A percentile compares a stretch with the other conserved stretches of the same genome.
Evolutionary conservation across 2,797 vertebrate genomes (phyloP).

Genomic region (Ctenopoma multispine): DNA sequence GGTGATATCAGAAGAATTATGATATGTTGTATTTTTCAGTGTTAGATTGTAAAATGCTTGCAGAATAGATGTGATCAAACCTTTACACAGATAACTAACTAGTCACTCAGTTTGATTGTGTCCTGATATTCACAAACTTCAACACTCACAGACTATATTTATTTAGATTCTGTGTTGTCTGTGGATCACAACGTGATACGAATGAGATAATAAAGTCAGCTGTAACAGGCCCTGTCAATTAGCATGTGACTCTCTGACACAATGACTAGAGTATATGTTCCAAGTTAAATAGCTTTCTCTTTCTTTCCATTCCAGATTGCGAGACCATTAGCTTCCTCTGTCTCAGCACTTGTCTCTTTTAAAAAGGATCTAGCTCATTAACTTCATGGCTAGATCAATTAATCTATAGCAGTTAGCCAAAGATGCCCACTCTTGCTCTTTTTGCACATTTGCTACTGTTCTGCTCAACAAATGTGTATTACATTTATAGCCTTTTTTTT

Average conservation of each 20-base stretch:
- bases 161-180: constrained; percentile 3
- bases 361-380: constrained; percentile 82
- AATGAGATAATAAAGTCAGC: constrained; percentile 53
- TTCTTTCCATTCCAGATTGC: constrained; percentile 51
- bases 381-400: constrained; percentile 83
- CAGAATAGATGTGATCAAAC: constrained; percentile 29
- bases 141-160: constrained; percentile 3
- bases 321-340: constrained; percentile 79
- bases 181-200: constrained; percentile 27
- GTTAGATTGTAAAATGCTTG: constrained; percentile 33
- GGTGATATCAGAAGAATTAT: constrained; percentile 44
- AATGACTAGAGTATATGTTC: constrained; percentile 64
- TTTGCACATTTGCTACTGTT: constrained; percentile 50
- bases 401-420: constrained; percentile 84
- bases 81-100: constrained; percentile 15
- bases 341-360: constrained; percentile 80
- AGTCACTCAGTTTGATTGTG: neutral
- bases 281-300: constrained; percentile 61
- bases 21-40: constrained; percentile 1
- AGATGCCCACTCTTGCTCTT: constrained; percentile 73
- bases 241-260: constrained; percentile 54
- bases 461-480: constrained; percentile 41
- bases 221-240: constrained; percentile 68
- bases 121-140: constrained; percentile 10
- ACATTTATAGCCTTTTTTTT: constrained; percentile 35